phyloP scores from a whole-genome alignment of 1,140 invertebrate genomes.

The Melitaea cinxia region DNA sequence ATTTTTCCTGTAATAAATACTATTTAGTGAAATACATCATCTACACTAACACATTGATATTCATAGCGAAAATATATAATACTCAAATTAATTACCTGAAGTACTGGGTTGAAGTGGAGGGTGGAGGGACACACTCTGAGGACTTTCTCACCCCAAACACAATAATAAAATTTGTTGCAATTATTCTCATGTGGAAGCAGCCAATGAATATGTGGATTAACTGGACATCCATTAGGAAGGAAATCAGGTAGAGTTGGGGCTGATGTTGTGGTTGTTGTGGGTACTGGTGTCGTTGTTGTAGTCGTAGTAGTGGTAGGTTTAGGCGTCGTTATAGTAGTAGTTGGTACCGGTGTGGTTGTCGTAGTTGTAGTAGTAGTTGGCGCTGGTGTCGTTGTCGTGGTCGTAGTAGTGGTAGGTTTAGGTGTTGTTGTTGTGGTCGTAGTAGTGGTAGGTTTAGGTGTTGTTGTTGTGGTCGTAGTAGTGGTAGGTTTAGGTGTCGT shows the following conservation, averaged over 20 bases:
- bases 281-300: too few relatives aligned
- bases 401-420: constrained; percentile 16
- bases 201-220: constrained; percentile 57
- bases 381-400: constrained; percentile 8
- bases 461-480: constrained; percentile 17
- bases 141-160: constrained; percentile 75
- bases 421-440: too few relatives aligned
- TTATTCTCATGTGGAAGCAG: constrained; percentile 78
- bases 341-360: constrained; percentile 13
- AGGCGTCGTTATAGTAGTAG: too few relatives aligned
- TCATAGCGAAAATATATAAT: background rate
- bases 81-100: constrained; percentile 49
- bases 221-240: constrained; percentile 65
- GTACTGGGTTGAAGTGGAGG: constrained; percentile 83
- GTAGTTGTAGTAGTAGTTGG: constrained; percentile 19
- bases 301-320: too few relatives aligned
- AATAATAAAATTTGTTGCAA: constrained; percentile 84
- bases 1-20: too few relatives aligned
- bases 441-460: constrained; percentile 19
- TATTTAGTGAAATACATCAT: background rate
- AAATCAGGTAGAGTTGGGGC: constrained; percentile 9
- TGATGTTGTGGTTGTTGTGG: too few relatives aligned
- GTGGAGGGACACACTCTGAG: constrained; percentile 76
- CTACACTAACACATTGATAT: background rate
- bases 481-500: constrained; percentile 23